Conservation (phyloP, 2,113 vertebrate species). For the Alexandromys fortis region DNA sequence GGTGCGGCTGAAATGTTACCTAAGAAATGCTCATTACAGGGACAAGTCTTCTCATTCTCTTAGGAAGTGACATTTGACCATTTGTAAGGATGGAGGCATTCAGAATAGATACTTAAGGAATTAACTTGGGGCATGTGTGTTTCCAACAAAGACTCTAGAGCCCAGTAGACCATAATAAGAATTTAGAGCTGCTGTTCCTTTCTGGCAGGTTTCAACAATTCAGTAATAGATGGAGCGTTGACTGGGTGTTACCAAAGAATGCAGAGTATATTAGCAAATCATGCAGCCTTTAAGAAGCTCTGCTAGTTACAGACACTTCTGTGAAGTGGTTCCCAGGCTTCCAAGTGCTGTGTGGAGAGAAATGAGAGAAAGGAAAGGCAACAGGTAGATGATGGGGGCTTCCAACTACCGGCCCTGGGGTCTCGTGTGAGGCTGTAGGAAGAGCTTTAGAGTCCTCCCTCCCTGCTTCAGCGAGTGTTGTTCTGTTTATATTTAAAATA, state of each 20-base stretch:
- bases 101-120: not conserved
- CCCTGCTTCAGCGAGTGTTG: not conserved
- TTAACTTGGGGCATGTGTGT: not conserved
- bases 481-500: not conserved
- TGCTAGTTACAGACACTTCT: not conserved
- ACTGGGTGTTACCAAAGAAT: not conserved
- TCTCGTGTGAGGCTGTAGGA: too few relatives aligned
- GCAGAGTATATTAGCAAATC: not conserved
- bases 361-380: not conserved
- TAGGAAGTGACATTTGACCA: not conserved
- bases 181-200: not conserved
- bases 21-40: not conserved
- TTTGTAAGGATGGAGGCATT: not conserved
- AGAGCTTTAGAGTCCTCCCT: not conserved
- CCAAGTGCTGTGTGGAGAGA: not conserved
- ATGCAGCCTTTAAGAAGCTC: not conserved
- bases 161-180: not conserved
- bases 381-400: not conserved
- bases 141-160: not conserved
- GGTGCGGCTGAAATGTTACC: not conserved
- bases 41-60: not conserved
- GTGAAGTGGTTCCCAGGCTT: not conserved
- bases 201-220: not conserved
- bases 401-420: not conserved
- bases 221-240: not conserved